Evolutionary conservation across 2,888 invertebrate genomes (phyloP).

Genomic region (Mycalesis mineus): DNA sequence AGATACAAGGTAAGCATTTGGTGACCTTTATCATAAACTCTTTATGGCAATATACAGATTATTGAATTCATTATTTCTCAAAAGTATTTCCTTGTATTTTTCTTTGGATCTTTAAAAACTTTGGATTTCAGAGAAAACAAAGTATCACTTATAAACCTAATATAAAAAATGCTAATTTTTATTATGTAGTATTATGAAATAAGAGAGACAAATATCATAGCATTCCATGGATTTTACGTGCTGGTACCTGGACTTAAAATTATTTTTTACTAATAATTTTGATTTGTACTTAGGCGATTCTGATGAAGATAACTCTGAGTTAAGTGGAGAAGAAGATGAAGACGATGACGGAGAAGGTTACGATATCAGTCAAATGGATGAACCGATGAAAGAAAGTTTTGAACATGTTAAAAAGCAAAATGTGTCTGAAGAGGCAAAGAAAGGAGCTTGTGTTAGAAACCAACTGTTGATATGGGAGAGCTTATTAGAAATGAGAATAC

Average conservation of each 20-base stretch:
- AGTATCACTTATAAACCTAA: no score
- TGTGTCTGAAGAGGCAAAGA: constrained; percentile 78
- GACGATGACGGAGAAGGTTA: constrained; percentile 58
- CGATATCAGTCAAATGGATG: constrained; percentile 66
- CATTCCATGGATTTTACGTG: no score
- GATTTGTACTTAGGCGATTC: background rate
- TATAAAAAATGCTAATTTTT: no score
- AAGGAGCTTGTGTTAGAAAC: constrained; percentile 83
- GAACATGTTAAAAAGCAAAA: constrained; percentile 78
- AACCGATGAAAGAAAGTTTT: constrained; percentile 73
- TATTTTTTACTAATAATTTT: background rate
- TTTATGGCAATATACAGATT: no score
- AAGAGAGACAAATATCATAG: no score
- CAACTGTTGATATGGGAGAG: constrained; percentile 90
- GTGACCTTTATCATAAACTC: background rate
- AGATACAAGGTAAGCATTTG: constrained; percentile 29
- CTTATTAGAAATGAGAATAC: constrained; percentile 90
- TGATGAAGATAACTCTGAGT: constrained; percentile 34
- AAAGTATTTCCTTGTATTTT: no score
- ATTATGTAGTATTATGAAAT: no score
- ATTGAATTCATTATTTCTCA: no score
- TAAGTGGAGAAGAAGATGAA: constrained; percentile 43
- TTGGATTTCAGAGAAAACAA: no score
- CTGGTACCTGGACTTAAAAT: background rate
- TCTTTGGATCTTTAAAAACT: no score